Percentiles rank a stretch among this genome's conserved stretches.
These are phyloP conservation scores for Hipposideros armiger DNA, from an alignment of 2,113 vertebrate species.

Conservation along the genomic window DNA sequence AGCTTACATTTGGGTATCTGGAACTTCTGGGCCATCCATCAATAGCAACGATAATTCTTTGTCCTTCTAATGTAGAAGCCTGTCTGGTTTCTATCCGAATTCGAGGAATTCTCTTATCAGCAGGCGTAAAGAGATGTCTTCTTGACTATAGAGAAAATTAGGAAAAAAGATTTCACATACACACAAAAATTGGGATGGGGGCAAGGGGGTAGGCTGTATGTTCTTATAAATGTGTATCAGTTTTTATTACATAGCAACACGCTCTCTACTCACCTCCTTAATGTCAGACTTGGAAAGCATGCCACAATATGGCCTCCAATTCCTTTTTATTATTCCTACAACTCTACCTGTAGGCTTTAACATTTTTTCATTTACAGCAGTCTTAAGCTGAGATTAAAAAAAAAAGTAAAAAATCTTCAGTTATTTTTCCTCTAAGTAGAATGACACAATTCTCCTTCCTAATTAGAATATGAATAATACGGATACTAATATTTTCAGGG, in stretches of 20 bases:
- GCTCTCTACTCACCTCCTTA: constrained; percentile 92
- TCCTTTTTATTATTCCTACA: constrained; percentile 97
- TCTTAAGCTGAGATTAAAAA: constrained; percentile 88
- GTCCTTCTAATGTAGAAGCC: constrained; percentile 91
- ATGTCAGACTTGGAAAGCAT: constrained; percentile 96
- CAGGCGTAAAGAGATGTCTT: constrained; percentile 97
- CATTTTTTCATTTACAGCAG: constrained; percentile 84
- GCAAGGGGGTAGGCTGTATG: not conserved
- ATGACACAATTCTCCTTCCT: not conserved
- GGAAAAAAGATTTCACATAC: not conserved
- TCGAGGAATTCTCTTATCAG: constrained; percentile 95
- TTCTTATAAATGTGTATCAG: not conserved
- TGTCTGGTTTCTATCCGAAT: constrained; percentile 98
- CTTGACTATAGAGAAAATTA: constrained; percentile 89
- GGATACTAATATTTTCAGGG: not conserved
- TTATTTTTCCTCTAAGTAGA: constrained; percentile 9
- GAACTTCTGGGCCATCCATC: constrained; percentile 98
- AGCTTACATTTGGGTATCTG: constrained; percentile 97
- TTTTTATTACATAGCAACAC: not conserved
- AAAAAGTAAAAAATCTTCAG: constrained; percentile 49
- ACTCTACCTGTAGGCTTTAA: constrained; percentile 94
- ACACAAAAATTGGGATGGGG: not conserved
- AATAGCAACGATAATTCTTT: constrained; percentile 97
- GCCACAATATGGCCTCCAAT: constrained; percentile 97
- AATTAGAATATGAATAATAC: not conserved